Conservation (phyloP, 1,140 invertebrate species). For the Bemisia tabaci region DNA sequence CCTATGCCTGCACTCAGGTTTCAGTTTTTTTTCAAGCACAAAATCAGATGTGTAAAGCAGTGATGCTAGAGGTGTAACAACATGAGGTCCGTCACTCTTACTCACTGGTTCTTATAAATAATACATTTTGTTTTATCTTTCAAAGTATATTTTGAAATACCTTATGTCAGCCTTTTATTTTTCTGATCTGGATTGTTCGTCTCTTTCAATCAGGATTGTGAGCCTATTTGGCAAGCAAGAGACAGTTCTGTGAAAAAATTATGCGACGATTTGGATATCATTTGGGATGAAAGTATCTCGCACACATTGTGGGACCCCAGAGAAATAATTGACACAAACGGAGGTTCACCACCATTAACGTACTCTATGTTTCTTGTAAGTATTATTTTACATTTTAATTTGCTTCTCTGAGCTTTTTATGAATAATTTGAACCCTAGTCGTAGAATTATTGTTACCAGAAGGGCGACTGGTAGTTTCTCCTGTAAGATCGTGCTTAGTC, state of each 20-base stretch:
- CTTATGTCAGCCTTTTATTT: no score
- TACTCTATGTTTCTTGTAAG: constrained; percentile 55
- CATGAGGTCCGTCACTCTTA: no score
- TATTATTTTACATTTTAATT: constrained; percentile 11
- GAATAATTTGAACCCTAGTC: neutral
- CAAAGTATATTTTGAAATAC: no score
- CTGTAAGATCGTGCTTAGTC: no score
- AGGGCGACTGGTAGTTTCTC: neutral
- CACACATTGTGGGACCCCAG: constrained; percentile 58
- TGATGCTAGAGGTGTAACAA: no score
- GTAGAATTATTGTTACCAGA: neutral
- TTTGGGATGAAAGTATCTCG: constrained; percentile 44
- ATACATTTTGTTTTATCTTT: no score
- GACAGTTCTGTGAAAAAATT: constrained; percentile 43
- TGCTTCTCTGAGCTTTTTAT: neutral
- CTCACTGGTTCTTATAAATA: no score
- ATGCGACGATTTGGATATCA: constrained; percentile 40
- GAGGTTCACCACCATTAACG: constrained; percentile 53
- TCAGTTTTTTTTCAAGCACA: no score
- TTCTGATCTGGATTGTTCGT: no score
- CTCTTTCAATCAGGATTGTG: constrained; percentile 10
- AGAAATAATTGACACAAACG: constrained; percentile 48
- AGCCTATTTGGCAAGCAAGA: constrained; percentile 43
- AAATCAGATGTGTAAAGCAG: no score
- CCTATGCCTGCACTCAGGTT: no score